Evolutionary conservation across 1,140 invertebrate genomes (phyloP).

Genomic region (Eupristina koningsbergeri): DNA sequence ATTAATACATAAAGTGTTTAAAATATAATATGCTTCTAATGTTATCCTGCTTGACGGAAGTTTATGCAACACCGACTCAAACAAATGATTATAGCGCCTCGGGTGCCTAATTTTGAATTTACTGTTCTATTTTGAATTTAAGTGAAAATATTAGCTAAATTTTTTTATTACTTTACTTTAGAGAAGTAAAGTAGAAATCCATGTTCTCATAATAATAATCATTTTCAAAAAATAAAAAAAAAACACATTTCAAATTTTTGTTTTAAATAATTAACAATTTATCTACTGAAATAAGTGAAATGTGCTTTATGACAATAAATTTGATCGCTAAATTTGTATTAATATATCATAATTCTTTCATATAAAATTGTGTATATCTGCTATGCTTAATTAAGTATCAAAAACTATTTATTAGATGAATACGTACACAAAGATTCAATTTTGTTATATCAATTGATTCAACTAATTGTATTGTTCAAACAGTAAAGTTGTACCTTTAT

Average conservation of each 20-base stretch:
- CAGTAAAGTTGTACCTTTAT: no score
- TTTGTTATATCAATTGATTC: constrained; percentile 1
- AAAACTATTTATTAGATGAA: neutral
- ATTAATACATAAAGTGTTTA: neutral
- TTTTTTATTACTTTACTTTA: neutral
- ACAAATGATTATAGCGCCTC: constrained; percentile 1
- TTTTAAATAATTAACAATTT: no score
- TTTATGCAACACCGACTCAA: constrained; percentile 13
- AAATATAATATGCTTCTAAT: neutral
- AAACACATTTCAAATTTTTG: no score
- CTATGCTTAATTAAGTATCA: neutral
- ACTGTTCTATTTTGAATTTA: constrained; percentile 21
- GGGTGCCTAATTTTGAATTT: neutral
- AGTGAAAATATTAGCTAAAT: neutral
- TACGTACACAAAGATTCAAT: neutral
- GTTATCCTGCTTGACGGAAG: constrained; percentile 18
- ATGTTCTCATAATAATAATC: neutral
- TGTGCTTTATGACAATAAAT: neutral
- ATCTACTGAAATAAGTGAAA: neutral
- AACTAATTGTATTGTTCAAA: no score
- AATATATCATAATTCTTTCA: neutral
- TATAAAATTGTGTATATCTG: neutral
- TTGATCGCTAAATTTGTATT: neutral
- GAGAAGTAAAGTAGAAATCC: neutral
- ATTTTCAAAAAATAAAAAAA: no score